Conservation (phyloP, 2,797 vertebrate species). For the Taeniopygia guttata region DNA sequence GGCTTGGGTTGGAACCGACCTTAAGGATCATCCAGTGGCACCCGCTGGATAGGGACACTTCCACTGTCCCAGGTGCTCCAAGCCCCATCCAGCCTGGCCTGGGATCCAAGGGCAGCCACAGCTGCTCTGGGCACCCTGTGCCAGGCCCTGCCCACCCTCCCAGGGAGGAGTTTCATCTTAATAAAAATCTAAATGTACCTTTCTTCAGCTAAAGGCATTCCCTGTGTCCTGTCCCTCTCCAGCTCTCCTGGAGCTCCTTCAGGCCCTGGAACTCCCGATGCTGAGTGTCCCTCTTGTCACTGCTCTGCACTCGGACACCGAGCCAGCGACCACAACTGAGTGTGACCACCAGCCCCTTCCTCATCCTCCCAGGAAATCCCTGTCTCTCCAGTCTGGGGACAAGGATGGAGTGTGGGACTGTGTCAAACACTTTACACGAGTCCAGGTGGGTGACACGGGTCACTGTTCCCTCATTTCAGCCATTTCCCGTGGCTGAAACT, state of each 20-base stretch:
- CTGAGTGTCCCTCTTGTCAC: accelerated
- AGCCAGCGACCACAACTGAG: not conserved
- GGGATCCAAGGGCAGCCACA: not conserved
- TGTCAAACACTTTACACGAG: no score
- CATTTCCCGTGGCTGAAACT: not conserved
- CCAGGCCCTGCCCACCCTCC: not conserved
- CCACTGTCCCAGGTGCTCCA: not conserved
- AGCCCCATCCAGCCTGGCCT: not conserved
- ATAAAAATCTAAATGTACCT: not conserved
- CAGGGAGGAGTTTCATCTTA: not conserved
- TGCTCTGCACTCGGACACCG: accelerated
- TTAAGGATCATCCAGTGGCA: not conserved
- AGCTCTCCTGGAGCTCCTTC: not conserved
- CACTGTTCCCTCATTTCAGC: not conserved
- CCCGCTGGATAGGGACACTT: not conserved
- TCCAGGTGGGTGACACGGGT: not conserved
- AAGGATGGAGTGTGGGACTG: accelerated
- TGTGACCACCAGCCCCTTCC: not conserved
- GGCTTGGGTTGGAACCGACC: not conserved
- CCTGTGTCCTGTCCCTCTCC: not conserved
- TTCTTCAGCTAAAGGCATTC: not conserved
- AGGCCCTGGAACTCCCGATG: not conserved
- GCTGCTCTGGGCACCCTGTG: not conserved
- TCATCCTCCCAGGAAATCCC: not conserved
- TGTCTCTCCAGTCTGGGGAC: not conserved